Conservation (phyloP, 2,888 invertebrate species). For the Ptychoptera albimana region DNA sequence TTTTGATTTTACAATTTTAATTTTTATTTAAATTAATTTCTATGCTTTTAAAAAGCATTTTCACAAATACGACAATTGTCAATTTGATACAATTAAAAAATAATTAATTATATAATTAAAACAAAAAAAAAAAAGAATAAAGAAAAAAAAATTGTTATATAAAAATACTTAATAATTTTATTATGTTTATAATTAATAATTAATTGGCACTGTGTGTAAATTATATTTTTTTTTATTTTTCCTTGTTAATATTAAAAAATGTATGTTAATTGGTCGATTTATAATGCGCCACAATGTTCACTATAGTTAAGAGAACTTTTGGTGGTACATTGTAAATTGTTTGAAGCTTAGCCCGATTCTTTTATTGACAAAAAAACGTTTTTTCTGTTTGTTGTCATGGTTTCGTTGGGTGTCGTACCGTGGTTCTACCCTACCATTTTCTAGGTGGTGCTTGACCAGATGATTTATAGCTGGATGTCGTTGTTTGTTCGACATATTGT, state of each 20-base stretch:
- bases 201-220: slow-evolving; percentile 10
- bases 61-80: no score
- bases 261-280: neutral
- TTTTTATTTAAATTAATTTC: no score
- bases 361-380: no score
- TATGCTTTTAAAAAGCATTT: no score
- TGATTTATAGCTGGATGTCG: slow-evolving; percentile 11
- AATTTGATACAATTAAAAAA: no score
- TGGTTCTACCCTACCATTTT: neutral
- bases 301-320: neutral
- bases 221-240: neutral
- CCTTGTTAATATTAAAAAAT: neutral
- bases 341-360: no score
- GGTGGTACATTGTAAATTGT: no score
- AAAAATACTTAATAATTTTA: no score
- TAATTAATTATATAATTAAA: no score
- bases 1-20: no score
- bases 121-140: no score
- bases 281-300: neutral
- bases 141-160: no score
- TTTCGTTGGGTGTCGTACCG: neutral
- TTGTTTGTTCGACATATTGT: slow-evolving; percentile 23
- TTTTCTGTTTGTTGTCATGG: neutral
- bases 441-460: slow-evolving; percentile 7
- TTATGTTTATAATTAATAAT: neutral